Evolutionary conservation across 2,113 vertebrate genomes (phyloP), one percentile per base, ranked within the genome.

Genomic region (Marmota monax): DNA sequence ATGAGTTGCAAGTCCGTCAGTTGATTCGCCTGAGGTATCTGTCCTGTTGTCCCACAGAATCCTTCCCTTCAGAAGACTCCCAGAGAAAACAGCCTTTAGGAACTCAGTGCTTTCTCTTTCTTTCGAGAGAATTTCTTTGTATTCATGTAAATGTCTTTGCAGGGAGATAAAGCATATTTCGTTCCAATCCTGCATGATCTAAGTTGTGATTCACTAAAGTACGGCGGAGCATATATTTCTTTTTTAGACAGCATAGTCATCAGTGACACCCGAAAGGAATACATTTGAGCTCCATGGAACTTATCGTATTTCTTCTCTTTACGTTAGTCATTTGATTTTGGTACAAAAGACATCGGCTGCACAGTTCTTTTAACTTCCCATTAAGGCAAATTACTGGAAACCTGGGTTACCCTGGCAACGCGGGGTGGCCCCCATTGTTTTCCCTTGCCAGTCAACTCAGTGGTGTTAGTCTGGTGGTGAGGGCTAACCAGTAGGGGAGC

Each of bases 401-500:
- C 92, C 61, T 83, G 80, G 39, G 87, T 97, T 97, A 39, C 95
- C 78, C 94, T 96, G 73, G 94, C 88, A 92, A 84, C 73, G 45
- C 92, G 74, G 72, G 58, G n/a, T 65, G 45, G 92, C 11, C 51
- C n/a, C 67, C 90, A n/a, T 93, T 96, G 63, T 84, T 93, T 97
- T 70, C 74, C 69, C 76, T 4, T 22, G 37, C 91, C 92, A 94
- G 58, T 97, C 78, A 39, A 86, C 84, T 69, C 97, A 88, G 85
- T 74, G 37, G 94, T 80, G 51, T 83, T 94, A 87, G 84, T 88
- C 61, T 84, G 92, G 67, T 89, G 67, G 85, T 84, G 80, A 95
- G 93, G 45, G 65, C 84, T 95, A 79, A 86, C 65, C 84, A 77
- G 88, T 89, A 72, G 70, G 91, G 58, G 76, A 92, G 90, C 88